These are phyloP conservation scores for Plodia interpunctella DNA, from an alignment of 1,140 invertebrate genomes.

Conservation along the genomic window DNA sequence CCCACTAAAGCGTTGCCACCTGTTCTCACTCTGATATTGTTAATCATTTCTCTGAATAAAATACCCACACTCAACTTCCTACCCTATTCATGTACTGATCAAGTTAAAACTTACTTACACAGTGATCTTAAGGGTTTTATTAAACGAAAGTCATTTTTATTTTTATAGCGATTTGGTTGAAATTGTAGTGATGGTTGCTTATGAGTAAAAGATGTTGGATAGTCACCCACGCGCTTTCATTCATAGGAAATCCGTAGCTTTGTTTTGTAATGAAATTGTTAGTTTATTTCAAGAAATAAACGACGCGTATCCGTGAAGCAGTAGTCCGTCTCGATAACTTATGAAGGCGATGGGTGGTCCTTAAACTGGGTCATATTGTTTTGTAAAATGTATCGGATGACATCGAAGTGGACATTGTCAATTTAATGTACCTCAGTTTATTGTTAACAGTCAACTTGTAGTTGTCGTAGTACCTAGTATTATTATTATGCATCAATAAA, in stretches of 20 bases:
- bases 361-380: constrained; percentile 28
- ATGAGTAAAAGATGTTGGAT: constrained; percentile 49
- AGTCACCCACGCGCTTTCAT: constrained; percentile 66
- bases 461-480: too few species aligned
- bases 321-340: constrained; percentile 35
- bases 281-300: constrained; percentile 68
- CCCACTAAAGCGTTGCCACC: constrained; percentile 61
- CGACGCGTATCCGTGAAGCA: constrained; percentile 47
- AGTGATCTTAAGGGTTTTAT: neutral
- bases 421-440: neutral
- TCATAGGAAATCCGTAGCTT: constrained; percentile 68
- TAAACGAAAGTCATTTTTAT: constrained; percentile 13
- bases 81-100: neutral
- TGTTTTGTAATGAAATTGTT: constrained; percentile 75
- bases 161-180: constrained; percentile 4
- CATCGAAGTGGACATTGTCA: neutral
- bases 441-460: neutral
- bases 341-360: constrained; percentile 53
- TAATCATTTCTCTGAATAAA: constrained; percentile 44
- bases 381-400: constrained; percentile 8
- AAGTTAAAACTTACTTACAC: neutral
- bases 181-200: constrained; percentile 1
- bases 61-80: neutral
- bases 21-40: constrained; percentile 58
- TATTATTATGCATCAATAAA: too few species aligned